These are phyloP conservation scores for Mythimna pallens DNA, from an alignment of 2,888 invertebrate species.

Conservation along the genomic window DNA sequence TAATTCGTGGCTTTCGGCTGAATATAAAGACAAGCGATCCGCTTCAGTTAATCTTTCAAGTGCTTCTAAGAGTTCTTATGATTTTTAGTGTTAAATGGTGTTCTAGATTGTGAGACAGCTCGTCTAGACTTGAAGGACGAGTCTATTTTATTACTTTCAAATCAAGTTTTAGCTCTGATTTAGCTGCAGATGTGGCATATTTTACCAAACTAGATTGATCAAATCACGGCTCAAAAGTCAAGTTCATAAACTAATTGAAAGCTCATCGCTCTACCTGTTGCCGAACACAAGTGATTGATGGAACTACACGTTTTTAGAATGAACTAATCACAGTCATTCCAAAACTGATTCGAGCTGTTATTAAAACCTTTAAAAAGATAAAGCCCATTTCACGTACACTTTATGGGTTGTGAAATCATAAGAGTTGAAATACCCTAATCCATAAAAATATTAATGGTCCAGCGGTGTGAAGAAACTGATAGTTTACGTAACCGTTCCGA, in stretches of 20 bases:
- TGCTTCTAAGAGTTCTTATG: conserved; percentile 19
- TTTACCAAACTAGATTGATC: background rate
- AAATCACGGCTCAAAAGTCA: conserved; percentile 3
- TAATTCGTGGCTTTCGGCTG: conserved; percentile 25
- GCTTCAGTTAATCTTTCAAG: conserved; percentile 33
- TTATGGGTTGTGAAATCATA: conserved; percentile 50
- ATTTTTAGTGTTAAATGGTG: conserved; percentile 16
- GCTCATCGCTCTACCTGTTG: conserved; percentile 30
- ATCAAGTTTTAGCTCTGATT: background rate
- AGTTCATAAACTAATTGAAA: conserved; percentile 14
- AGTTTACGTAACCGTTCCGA: conserved; percentile 73
- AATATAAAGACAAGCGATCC: conserved; percentile 34
- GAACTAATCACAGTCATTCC: conserved; percentile 10
- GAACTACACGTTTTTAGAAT: conserved; percentile 14
- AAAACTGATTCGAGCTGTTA: conserved; percentile 20
- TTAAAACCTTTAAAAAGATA: conserved; percentile 27
- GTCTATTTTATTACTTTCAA: background rate
- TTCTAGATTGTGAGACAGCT: conserved; percentile 11
- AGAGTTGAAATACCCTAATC: conserved; percentile 50
- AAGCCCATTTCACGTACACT: conserved; percentile 21
- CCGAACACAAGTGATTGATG: conserved; percentile 26
- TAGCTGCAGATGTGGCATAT: background rate
- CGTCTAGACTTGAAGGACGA: background rate
- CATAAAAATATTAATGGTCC: conserved; percentile 66
- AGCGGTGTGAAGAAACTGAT: conserved; percentile 65